phyloP scores from a whole-genome alignment of 1,140 invertebrate species.

The Diuraphis noxia region DNA sequence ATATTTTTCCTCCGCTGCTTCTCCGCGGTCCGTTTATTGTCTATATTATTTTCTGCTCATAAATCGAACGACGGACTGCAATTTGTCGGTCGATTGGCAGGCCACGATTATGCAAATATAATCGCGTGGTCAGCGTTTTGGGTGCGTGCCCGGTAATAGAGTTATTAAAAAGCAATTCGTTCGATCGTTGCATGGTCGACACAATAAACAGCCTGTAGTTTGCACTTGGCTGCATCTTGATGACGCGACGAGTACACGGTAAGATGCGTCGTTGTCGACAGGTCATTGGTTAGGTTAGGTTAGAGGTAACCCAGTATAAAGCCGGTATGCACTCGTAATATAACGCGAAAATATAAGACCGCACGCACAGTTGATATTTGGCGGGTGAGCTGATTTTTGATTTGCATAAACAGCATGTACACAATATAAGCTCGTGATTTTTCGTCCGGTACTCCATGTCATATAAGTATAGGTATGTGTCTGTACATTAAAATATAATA shows the following conservation, averaged over 20 bases:
- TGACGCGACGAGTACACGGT: background rate
- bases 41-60: background rate
- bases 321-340: background rate
- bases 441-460: background rate
- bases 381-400: background rate
- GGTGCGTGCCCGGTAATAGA: background rate
- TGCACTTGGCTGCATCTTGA: too few species aligned
- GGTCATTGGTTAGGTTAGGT: background rate
- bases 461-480: background rate
- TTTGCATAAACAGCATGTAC: background rate
- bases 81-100: conserved; percentile 17
- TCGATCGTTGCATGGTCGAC: background rate
- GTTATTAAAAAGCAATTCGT: conserved; percentile 34
- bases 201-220: background rate
- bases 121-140: background rate
- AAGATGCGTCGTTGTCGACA: background rate
- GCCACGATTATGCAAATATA: background rate
- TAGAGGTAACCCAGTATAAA: background rate
- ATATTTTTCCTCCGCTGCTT: background rate
- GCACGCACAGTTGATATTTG: background rate
- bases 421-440: background rate
- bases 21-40: too few species aligned
- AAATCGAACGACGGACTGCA: background rate
- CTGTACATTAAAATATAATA: background rate
- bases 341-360: background rate